Percentiles rank a stretch among this genome's conserved stretches.
Evolutionary conservation across 1,140 invertebrate species (phyloP).

Genomic region (Aphelenchoides besseyi): DNA sequence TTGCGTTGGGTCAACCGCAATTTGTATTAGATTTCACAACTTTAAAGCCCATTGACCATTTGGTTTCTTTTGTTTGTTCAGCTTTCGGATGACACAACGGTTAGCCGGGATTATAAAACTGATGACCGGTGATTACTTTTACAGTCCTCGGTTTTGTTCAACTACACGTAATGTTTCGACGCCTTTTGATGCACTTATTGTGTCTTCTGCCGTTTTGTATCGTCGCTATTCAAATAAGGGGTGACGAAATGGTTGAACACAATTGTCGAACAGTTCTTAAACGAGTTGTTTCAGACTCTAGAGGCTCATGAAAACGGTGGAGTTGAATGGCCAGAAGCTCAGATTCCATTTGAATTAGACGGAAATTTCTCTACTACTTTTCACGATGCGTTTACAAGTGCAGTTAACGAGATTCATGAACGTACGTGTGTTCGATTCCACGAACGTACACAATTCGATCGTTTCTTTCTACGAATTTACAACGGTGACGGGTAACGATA

Average conservation of each 20-base stretch:
- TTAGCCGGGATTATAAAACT: no score
- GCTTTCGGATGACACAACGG: no score
- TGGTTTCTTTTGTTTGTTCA: no score
- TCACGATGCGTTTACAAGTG: conserved; percentile 1
- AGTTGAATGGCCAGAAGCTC: not conserved
- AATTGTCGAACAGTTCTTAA: not conserved
- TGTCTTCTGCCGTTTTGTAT: not conserved
- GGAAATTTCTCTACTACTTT: not conserved
- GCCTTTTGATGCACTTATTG: not conserved
- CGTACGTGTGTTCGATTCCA: conserved; percentile 31
- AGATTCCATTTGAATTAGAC: not conserved
- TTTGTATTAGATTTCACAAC: no score
- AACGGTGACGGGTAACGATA: conserved; percentile 30
- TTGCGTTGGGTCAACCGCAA: no score
- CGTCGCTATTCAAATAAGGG: no score
- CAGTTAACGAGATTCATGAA: conserved; percentile 30
- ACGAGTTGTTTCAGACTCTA: not conserved
- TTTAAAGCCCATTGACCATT: no score
- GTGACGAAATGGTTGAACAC: no score
- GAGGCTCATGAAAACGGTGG: not conserved
- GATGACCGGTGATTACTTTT: not conserved
- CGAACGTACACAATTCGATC: conserved; percentile 8
- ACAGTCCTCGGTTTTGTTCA: not conserved
- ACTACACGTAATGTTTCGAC: not conserved
- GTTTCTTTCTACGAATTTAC: conserved; percentile 27